Conservation (phyloP, 2,113 vertebrate genomes). For the Lagopus leucura region DNA sequence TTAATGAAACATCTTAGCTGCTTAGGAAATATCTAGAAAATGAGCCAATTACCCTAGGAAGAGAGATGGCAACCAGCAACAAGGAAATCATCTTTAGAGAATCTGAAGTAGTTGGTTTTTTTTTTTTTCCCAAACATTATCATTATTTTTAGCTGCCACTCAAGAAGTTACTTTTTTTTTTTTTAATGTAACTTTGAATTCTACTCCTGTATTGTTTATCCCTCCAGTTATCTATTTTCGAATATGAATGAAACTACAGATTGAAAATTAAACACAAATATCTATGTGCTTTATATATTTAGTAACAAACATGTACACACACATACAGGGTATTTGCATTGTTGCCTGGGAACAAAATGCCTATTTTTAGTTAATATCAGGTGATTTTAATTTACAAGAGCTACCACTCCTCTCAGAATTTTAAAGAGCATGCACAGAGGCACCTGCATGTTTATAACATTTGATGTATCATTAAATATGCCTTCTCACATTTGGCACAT, state of each 20-base stretch:
- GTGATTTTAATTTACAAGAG: slow-evolving; percentile 27
- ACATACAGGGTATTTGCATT: neutral
- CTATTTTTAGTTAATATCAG: slow-evolving; percentile 62
- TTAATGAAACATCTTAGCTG: neutral
- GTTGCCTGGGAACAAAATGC: slow-evolving; percentile 17
- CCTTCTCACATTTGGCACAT: slow-evolving; percentile 78
- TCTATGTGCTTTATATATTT: slow-evolving; percentile 49
- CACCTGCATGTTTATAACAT: slow-evolving; percentile 65
- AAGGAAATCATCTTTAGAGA: slow-evolving; percentile 16
- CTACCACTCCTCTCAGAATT: slow-evolving; percentile 4
- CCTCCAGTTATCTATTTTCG: slow-evolving; percentile 56
- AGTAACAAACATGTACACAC: slow-evolving; percentile 27
- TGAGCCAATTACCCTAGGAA: neutral
- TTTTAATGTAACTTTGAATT: slow-evolving; percentile 48
- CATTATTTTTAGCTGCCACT: slow-evolving; percentile 17
- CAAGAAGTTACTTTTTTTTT: slow-evolving; percentile 44
- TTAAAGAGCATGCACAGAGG: slow-evolving; percentile 44
- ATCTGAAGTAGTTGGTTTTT: neutral
- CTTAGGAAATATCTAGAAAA: slow-evolving; percentile 34
- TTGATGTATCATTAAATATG: slow-evolving; percentile 82
- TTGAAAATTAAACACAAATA: slow-evolving; percentile 68
- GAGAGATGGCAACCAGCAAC: neutral
- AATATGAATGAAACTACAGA: slow-evolving; percentile 56
- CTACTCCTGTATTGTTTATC: slow-evolving; percentile 52
- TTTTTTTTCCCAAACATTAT: neutral